Evolutionary conservation across 2,888 invertebrate genomes (phyloP).

Genomic region (Hoplodrina ambigua): DNA sequence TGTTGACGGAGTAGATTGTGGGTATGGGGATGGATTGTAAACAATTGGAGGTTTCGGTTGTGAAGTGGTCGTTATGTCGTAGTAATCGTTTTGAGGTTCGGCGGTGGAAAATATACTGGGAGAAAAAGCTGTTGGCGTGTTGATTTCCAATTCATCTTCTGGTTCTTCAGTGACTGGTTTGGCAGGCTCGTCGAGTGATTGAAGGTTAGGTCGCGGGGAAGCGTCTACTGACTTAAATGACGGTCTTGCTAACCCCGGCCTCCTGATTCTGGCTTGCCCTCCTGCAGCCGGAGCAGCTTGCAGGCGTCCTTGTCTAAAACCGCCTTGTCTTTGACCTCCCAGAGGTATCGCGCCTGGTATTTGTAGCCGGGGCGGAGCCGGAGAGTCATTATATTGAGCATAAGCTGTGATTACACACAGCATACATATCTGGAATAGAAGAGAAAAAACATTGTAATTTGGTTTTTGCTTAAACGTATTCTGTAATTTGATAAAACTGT

Average conservation of each 20-base stretch:
- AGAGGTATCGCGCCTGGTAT: constrained; percentile 92
- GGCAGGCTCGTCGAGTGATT: constrained; percentile 88
- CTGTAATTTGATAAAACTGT: neutral
- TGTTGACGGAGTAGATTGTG: constrained; percentile 80
- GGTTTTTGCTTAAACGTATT: neutral
- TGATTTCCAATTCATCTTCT: constrained; percentile 91
- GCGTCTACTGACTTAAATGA: constrained; percentile 87
- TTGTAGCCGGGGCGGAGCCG: constrained; percentile 91
- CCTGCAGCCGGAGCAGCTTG: constrained; percentile 75
- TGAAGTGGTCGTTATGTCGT: constrained; percentile 84
- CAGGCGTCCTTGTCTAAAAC: constrained; percentile 83
- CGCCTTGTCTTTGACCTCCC: constrained; percentile 80
- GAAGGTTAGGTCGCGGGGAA: constrained; percentile 83
- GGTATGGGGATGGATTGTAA: constrained; percentile 85
- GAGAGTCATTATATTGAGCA: constrained; percentile 86
- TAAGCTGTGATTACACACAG: constrained; percentile 88
- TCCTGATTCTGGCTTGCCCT: constrained; percentile 78
- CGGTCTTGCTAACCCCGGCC: constrained; percentile 84
- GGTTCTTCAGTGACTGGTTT: constrained; percentile 93
- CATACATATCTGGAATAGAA: constrained; percentile 85
- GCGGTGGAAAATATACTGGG: constrained; percentile 83
- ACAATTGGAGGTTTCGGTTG: constrained; percentile 85
- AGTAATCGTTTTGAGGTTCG: constrained; percentile 87
- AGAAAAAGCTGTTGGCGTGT: constrained; percentile 88
- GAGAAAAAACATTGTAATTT: constrained; percentile 30